Conservation (phyloP, 2,113 vertebrate species). For the human region DNA sequence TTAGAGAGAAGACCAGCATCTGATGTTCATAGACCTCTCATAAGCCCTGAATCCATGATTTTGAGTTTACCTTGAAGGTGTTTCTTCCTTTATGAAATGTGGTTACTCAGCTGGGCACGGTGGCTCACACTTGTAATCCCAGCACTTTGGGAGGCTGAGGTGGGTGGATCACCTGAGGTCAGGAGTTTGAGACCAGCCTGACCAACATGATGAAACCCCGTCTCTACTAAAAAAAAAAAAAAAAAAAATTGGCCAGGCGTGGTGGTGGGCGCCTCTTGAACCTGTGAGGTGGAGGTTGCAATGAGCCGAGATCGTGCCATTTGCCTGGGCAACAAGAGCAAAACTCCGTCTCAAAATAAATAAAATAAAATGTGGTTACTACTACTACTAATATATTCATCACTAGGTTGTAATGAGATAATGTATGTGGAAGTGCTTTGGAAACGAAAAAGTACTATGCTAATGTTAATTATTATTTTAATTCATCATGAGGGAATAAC, state of each 20-base stretch:
- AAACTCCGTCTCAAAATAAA: too few species aligned
- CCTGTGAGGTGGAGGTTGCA: too few species aligned
- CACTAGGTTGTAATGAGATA: background rate
- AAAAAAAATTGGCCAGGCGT: too few species aligned
- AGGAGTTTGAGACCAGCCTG: too few species aligned
- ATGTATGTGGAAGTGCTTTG: background rate
- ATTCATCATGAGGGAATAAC: background rate
- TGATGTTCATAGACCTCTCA: background rate
- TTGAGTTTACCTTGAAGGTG: background rate
- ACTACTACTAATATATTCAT: background rate
- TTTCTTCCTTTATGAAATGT: background rate
- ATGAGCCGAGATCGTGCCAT: too few species aligned
- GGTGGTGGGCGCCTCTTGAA: too few species aligned
- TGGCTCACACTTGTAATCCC: too few species aligned
- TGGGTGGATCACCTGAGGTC: too few species aligned
- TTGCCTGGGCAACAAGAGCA: too few species aligned
- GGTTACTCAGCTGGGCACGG: background rate
- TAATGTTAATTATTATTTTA: slow-evolving; percentile 3
- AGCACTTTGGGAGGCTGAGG: too few species aligned
- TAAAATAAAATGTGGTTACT: background rate
- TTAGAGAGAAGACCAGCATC: background rate
- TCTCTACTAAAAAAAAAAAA: too few species aligned
- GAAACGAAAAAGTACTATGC: background rate
- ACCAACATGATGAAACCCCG: too few species aligned
- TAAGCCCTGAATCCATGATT: background rate